Base-by-base conservation (phyloP, 2,888 invertebrate genomes). In the Dicranocentrus wangi region DNA sequence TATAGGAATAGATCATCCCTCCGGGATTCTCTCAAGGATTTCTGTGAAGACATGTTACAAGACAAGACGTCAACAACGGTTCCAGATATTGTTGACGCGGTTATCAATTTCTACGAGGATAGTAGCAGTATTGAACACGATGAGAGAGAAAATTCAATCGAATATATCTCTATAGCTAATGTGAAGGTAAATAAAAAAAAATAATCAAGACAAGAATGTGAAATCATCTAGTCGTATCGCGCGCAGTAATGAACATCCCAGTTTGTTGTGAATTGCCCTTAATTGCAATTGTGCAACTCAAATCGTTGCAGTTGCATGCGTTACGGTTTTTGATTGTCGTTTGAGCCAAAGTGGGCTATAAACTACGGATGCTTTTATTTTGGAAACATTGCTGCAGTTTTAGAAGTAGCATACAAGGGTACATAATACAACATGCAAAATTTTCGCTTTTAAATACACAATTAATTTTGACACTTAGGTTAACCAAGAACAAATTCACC, bases 81-180 rank as follows among this genome's bases (percentile, higher is more conserved):
- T 66, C 81, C 83, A 63, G 82, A 83, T 60, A 80, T 82, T 68
- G 83, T 83, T 60, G 86, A 86, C 51, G 86, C 84, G 17, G 84
- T 84, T 55, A 85, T 85, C 60, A 84, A 84, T 71, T 85, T 86
- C 63, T 83, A 86, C 32, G 85, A 85, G 32, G 85, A 86, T 39
- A 83, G 79, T n/a, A 83, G 82, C 66, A 82, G 80, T 27, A 78
- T 82, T 75, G 76, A 85, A 68, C 78, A 76, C 58, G 72, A 83
- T 63, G 84, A 85, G 25, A 69, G 81, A 70, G 85, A 85, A 70
- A 85, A 84, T 63, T 83, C 84, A n/a, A 78, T 86, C 25, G 86
- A 86, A 43, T 86, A 86, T 72, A 85, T 86, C 53, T 86, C 86
- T 15, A 84, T 85, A 63, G 83, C 84, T 28, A 85, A 86, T 77